These are phyloP conservation scores for Nebria salina DNA, from an alignment of 2,888 invertebrate species.

Conservation along the genomic window DNA sequence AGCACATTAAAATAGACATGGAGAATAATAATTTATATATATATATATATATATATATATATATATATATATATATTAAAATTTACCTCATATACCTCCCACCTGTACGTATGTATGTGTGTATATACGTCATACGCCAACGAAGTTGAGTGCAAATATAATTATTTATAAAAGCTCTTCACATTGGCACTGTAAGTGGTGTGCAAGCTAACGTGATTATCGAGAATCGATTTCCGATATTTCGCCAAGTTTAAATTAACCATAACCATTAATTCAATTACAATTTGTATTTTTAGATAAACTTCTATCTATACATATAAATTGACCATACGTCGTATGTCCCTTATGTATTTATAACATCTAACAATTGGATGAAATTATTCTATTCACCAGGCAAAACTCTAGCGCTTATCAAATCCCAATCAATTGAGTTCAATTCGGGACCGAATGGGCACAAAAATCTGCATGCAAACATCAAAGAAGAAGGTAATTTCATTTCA, in stretches of 20 bases:
- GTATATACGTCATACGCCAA: not conserved
- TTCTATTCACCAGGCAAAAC: constrained; percentile 55
- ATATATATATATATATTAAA: no score
- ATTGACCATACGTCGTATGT: no score
- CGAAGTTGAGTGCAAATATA: not conserved
- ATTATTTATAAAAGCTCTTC: not conserved
- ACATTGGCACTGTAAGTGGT: not conserved
- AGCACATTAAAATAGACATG: no score
- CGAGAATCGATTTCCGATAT: not conserved
- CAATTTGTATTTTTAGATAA: not conserved
- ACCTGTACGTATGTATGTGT: not conserved
- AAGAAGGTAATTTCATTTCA: constrained; percentile 56
- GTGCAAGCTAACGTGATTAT: not conserved
- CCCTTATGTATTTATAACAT: no score
- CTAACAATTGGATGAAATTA: not conserved
- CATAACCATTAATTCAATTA: not conserved
- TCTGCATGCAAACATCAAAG: constrained; percentile 56
- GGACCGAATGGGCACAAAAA: constrained; percentile 58
- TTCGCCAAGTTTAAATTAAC: not conserved
- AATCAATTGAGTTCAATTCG: constrained; percentile 57
- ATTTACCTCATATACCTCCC: not conserved
- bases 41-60: no score
- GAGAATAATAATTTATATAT: no score
- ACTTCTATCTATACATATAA: not conserved
- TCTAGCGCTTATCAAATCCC: constrained; percentile 59